Evolutionary conservation across 1,140 invertebrate genomes (phyloP).

Genomic region (Zaprionus vittiger): DNA sequence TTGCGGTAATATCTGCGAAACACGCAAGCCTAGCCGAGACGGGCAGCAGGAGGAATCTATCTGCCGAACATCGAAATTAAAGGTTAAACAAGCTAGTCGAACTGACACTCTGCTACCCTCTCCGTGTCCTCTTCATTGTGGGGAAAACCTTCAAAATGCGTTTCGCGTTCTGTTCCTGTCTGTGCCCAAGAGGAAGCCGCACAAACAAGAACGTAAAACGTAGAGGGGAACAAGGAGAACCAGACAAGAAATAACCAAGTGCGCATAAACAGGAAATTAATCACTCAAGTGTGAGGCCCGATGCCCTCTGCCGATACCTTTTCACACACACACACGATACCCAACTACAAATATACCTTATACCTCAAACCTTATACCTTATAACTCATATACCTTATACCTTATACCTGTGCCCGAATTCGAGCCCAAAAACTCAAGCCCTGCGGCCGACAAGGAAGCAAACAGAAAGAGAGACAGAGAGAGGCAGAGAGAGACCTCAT

Average conservation of each 20-base stretch:
- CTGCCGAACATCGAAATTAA: conserved; percentile 10
- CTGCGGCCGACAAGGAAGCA: conserved; percentile 31
- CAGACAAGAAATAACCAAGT: conserved; percentile 36
- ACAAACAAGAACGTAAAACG: conserved; percentile 47
- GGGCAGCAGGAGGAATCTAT: conserved; percentile 8
- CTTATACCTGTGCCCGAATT: conserved; percentile 16
- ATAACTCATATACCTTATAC: neutral
- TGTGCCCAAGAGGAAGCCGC: conserved; percentile 63
- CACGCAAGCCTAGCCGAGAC: conserved; percentile 52
- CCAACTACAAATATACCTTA: conserved; percentile 3
- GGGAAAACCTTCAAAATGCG: conserved; percentile 48
- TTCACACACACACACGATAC: conserved; percentile 24
- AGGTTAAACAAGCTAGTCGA: conserved; percentile 1
- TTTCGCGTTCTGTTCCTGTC: conserved; percentile 36
- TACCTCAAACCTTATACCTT: conserved; percentile 22
- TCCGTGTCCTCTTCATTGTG: conserved; percentile 20
- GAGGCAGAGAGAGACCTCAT: conserved; percentile 32
- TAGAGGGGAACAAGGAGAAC: conserved; percentile 17
- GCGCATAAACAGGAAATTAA: conserved; percentile 81
- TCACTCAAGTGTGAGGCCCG: conserved; percentile 65
- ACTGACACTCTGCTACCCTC: neutral
- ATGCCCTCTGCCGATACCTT: conserved; percentile 45
- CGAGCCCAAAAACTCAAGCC: conserved; percentile 27
- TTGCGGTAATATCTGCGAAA: conserved; percentile 69
- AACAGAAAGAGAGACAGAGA: conserved; percentile 9